Evolutionary conservation across 2,113 vertebrate species (phyloP), one percentile per base, ranked within the genome.

Genomic region (Caretta caretta): DNA sequence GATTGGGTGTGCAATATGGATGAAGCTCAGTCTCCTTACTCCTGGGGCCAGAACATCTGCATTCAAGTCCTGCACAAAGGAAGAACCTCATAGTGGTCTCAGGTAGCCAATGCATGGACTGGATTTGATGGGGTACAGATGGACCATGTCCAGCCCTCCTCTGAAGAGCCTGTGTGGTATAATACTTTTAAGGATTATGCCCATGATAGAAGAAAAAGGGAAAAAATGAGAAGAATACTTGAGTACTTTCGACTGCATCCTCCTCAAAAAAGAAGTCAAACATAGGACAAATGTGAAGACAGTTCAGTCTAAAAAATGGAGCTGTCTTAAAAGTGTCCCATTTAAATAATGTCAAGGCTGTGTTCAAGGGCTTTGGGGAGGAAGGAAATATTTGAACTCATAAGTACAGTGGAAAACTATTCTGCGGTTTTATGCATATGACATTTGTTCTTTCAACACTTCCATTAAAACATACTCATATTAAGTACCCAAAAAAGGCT

Each of bases 361-460:
- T 96, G 76, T 94, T 93, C 83, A 80, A 92, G 87, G 35, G 83
- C 92, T 14, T 79, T 75, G 89, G 90, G 57, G 92, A 38, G n/a
- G 65, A 94, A 96, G 75, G 94, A 95, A 86, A 2, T 96, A 95
- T 95, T 93, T 90, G 83, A 94, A 83, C 50, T 62, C 94, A 87
- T 93, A 96, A 97, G 62, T 85, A 95, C 79, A 95, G 93, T 95
- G 95, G 96, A 96, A 95, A 96, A 92, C 35, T 92, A 51, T 46
- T 94, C 76, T 94, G 90, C 90, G 96, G 95, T 89, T 95, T 97
- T 96, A 83, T 31, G 87, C 80, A 96, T 0, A 31, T 84, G 80
- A 97, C 95, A 95, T 95, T 91, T 91, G 80, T 95, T 95, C 94
- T 97, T 96, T 96, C 92, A 96, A 93, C 89, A 92, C 80, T 86